Evolutionary conservation across 2,888 invertebrate species (phyloP).

Genomic region (Eilema depressum): DNA sequence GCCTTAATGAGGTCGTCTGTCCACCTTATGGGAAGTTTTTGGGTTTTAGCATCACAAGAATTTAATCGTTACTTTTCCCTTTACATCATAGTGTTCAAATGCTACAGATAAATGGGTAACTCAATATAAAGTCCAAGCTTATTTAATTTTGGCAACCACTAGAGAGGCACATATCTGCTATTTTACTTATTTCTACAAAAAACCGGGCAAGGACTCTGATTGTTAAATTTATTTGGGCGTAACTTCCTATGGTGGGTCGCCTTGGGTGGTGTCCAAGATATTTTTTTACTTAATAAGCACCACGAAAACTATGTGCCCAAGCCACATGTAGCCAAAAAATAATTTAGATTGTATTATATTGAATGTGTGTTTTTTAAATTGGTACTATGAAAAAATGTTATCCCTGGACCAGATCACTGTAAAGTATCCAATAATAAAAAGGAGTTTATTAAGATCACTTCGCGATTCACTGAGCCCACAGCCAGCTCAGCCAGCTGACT

Average conservation of each 20-base stretch:
- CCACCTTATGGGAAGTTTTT: no score
- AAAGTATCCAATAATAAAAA: no score
- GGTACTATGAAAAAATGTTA: no score
- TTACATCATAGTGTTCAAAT: no score
- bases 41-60: no score
- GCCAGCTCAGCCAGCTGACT: background rate
- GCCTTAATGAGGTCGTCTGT: no score
- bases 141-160: background rate
- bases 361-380: no score
- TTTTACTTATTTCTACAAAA: slow-evolving; percentile 22
- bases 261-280: slow-evolving; percentile 56
- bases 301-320: slow-evolving; percentile 32
- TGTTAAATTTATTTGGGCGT: slow-evolving; percentile 53
- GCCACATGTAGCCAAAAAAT: slow-evolving; percentile 21
- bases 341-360: slow-evolving; percentile 2
- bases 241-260: slow-evolving; percentile 50
- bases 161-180: slow-evolving; percentile 7
- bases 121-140: no score
- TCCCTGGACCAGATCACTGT: no score
- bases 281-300: slow-evolving; percentile 46
- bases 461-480: background rate
- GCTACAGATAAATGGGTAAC: no score
- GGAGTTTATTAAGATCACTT: no score
- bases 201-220: slow-evolving; percentile 53
- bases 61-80: no score